Percentiles rank a stretch among this genome's conserved stretches.
phyloP scores from a whole-genome alignment of 2,888 invertebrate genomes.

The Geophilus truncorum region DNA sequence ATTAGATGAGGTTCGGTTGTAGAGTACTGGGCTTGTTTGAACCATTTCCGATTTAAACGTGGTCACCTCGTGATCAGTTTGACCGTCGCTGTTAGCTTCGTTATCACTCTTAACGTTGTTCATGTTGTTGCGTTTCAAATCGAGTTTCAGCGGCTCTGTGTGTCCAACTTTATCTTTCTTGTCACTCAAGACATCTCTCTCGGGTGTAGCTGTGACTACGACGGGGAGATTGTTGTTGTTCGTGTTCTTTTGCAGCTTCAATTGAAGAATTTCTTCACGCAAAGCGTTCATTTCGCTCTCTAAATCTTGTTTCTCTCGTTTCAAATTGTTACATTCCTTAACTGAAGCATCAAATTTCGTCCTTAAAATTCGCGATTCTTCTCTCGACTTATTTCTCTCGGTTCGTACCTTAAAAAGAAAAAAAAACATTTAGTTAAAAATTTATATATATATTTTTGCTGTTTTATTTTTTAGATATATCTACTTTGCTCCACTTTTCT shows the following conservation, averaged over 20 bases:
- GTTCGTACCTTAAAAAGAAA: constrained; percentile 60
- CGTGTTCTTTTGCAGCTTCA: not conserved
- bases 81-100: too few relatives aligned
- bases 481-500: constrained; percentile 87
- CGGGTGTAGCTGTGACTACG: too few relatives aligned
- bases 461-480: too few relatives aligned
- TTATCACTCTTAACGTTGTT: too few relatives aligned
- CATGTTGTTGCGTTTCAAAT: too few relatives aligned
- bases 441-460: not conserved
- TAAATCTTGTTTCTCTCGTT: constrained; percentile 72
- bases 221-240: not conserved
- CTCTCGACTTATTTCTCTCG: constrained; percentile 87
- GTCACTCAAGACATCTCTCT: not conserved
- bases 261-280: constrained; percentile 61
- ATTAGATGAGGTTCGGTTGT: not conserved
- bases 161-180: not conserved
- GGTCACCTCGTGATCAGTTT: not conserved
- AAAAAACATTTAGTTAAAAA: not conserved
- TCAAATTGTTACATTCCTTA: constrained; percentile 68
- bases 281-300: constrained; percentile 70
- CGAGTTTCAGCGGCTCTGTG: not conserved
- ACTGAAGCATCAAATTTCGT: constrained; percentile 70
- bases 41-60: constrained; percentile 32
- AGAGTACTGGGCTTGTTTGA: constrained; percentile 11
- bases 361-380: constrained; percentile 77